Percentiles rank a stretch among this genome's conserved stretches.
These are phyloP conservation scores for Drosophila orosa DNA, from an alignment of 1,140 invertebrate genomes.

Conservation along the genomic window DNA sequence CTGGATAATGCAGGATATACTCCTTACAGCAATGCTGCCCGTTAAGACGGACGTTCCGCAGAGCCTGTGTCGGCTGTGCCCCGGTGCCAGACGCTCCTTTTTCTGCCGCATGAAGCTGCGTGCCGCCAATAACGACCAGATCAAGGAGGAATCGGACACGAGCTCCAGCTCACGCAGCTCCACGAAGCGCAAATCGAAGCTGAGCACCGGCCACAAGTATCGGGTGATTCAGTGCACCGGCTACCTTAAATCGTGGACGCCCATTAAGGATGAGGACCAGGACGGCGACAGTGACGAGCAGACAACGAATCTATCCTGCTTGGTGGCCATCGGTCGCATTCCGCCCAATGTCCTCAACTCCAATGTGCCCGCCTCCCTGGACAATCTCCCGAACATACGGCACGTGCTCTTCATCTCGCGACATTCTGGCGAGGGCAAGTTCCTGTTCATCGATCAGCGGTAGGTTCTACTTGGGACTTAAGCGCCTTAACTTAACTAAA, in stretches of 20 bases:
- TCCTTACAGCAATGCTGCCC: constrained; percentile 92
- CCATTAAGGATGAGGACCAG: constrained; percentile 89
- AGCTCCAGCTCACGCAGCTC: constrained; percentile 87
- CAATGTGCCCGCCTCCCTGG: constrained; percentile 78
- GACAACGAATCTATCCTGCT: constrained; percentile 91
- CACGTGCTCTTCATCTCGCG: constrained; percentile 91
- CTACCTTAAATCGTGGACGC: constrained; percentile 96
- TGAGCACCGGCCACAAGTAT: constrained; percentile 89
- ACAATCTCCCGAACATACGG: constrained; percentile 84
- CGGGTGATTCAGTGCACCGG: constrained; percentile 94
- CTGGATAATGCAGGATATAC: too few relatives aligned
- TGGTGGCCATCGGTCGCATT: constrained; percentile 92
- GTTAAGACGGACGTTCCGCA: constrained; percentile 94
- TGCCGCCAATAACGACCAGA: constrained; percentile 83
- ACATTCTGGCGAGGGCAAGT: constrained; percentile 97
- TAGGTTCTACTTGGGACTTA: constrained; percentile 64
- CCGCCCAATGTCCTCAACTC: constrained; percentile 86
- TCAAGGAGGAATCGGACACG: constrained; percentile 91
- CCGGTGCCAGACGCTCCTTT: constrained; percentile 95
- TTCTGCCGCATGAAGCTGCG: constrained; percentile 97
- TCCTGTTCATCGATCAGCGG: constrained; percentile 97
- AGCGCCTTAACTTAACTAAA: background rate
- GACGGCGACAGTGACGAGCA: constrained; percentile 89
- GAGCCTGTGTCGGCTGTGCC: constrained; percentile 90
- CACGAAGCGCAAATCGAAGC: constrained; percentile 88